A percentile compares a stretch with the other conserved stretches of the same genome.
Conservation (phyloP, 2,113 vertebrate species). For the Paraplagusia blochii region DNA sequence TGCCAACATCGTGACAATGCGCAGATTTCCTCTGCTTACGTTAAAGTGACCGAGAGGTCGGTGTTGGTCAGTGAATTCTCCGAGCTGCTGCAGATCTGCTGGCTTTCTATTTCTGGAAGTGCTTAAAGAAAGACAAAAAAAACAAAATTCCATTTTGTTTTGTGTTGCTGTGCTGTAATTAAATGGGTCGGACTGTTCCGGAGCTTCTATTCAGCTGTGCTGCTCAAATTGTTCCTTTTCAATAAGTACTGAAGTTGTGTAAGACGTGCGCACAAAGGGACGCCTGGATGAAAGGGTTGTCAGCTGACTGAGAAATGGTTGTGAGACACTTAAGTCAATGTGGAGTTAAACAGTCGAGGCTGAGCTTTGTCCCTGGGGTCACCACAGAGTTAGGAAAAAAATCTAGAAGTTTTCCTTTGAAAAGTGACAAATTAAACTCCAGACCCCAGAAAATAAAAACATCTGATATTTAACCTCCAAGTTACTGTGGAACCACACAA, state of each 20-base stretch:
- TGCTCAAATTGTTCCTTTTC: conserved; percentile 23
- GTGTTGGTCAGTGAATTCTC: conserved; percentile 1
- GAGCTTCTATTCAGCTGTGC: conserved; percentile 35
- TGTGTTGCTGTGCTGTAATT: conserved; percentile 26
- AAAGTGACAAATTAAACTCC: too few species aligned
- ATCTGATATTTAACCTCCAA: too few species aligned
- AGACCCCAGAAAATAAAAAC: too few species aligned
- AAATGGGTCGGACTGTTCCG: conserved; percentile 29
- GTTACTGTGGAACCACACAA: too few species aligned
- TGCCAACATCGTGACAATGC: background rate
- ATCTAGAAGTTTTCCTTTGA: too few species aligned
- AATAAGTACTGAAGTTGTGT: conserved; percentile 17
- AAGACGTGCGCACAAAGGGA: background rate
- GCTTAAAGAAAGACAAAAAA: conserved; percentile 6
- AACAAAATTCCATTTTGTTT: conserved; percentile 6
- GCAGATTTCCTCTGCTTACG: background rate
- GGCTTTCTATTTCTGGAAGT: conserved; percentile 10
- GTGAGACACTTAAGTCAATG: too few species aligned
- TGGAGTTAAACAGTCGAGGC: too few species aligned
- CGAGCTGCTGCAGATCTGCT: conserved; percentile 1
- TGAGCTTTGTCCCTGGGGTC: too few species aligned
- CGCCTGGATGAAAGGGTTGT: too few species aligned
- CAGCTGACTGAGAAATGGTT: too few species aligned
- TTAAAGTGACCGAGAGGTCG: background rate
- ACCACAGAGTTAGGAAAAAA: too few species aligned